phyloP scores from a whole-genome alignment of 2,797 vertebrate species.

The Molossus alvarezi region DNA sequence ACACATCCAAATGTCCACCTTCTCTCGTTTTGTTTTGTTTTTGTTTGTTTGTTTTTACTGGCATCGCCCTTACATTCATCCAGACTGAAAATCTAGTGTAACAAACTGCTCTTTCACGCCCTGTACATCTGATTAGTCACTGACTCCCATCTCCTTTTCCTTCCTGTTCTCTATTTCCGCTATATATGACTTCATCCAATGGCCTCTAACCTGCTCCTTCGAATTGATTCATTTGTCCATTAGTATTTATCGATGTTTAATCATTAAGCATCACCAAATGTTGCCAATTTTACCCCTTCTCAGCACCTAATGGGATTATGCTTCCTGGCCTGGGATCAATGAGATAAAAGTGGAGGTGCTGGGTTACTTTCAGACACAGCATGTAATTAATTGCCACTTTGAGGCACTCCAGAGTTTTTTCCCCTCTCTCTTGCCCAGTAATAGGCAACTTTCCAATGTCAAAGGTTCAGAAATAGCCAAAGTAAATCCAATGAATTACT shows the following conservation, averaged over 20 bases:
- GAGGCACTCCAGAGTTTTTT: neutral
- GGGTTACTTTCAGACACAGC: neutral
- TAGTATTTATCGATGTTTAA: neutral
- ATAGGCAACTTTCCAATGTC: neutral
- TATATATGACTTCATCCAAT: neutral
- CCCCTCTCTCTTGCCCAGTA: neutral
- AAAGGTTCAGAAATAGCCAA: neutral
- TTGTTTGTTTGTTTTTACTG: neutral
- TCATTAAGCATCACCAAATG: neutral
- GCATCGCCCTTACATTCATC: neutral
- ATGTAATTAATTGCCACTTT: neutral
- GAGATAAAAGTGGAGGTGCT: neutral
- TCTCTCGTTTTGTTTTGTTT: neutral
- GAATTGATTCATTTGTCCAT: slow-evolving; percentile 1
- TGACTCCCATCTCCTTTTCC: neutral
- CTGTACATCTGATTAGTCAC: neutral
- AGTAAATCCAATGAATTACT: neutral
- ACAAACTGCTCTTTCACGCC: neutral
- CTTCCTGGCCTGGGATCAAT: neutral
- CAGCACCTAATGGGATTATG: neutral
- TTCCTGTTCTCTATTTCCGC: neutral
- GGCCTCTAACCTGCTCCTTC: neutral
- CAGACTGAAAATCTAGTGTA: neutral
- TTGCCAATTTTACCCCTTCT: neutral
- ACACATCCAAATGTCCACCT: neutral